A percentile compares a stretch with the other conserved stretches of the same genome.
Evolutionary conservation across 2,797 vertebrate genomes (phyloP).

Genomic region (Onychomys leucogaster): DNA sequence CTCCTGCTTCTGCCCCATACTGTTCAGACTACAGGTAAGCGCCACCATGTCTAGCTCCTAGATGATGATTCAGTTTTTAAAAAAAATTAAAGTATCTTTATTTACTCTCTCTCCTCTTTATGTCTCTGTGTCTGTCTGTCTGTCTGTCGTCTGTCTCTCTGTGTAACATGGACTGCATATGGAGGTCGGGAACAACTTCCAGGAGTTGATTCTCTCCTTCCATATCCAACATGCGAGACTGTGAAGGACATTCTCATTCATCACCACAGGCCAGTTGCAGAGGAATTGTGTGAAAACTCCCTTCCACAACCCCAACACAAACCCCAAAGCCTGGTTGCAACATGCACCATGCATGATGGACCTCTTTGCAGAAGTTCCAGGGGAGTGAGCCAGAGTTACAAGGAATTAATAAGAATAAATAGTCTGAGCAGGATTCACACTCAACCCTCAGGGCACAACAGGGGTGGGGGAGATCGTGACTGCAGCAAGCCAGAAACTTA

Average conservation of each 20-base stretch:
- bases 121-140: neutral
- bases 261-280: neutral
- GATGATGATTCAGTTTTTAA: neutral
- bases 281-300: neutral
- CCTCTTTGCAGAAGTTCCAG: neutral
- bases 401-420: neutral
- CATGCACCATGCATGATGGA: too few relatives aligned
- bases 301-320: neutral
- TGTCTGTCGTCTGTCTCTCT: neutral
- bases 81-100: neutral
- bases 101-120: neutral
- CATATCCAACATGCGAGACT: neutral
- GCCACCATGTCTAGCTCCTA: neutral
- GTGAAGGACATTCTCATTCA: neutral
- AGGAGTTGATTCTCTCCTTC: neutral
- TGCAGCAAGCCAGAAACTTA: slow-evolving; percentile 20
- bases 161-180: too few relatives aligned
- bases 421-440: neutral
- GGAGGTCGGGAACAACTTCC: neutral
- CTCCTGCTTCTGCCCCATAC: neutral
- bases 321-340: neutral
- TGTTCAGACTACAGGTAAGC: neutral
- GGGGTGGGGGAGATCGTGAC: neutral
- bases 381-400: neutral
- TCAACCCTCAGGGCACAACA: neutral